Evolutionary conservation across 2,113 vertebrate species (phyloP), one percentile per base, ranked within the genome.

Genomic region (Xiphophorus hellerii): DNA sequence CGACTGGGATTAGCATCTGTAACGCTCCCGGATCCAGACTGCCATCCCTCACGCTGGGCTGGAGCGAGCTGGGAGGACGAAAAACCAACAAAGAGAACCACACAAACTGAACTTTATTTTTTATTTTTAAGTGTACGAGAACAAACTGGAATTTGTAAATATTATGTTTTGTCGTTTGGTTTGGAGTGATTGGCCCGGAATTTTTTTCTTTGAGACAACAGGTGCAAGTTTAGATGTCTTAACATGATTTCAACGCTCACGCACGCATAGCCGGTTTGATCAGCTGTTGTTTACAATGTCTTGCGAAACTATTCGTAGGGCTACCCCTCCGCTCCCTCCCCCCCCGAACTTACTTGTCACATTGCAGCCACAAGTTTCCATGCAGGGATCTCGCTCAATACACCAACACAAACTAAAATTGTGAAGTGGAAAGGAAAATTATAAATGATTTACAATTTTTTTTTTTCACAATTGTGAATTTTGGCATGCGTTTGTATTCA

Each of bases 121-220:
- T 48, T 31, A 51, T 69, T 54, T 42, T 94, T 92, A 88, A 90
- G 83, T 93, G 90, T 94, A 92, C 86, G 87, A 93, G 84, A 91
- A 91, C 85, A 92, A 92, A 88, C 81, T 91, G 90, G 81, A 93
- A 93, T 95, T 94, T 95, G 94, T 95, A 95, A 95, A 95, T 95
- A 95, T 94, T 94, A 86, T 92, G 92, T 94, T 93, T 37, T 87
- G 88, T 95, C 35, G 93, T 94, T 94, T 93, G 92, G 92, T 93
- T 58, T 94, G 85, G 90, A 93, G 79, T 92, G 93, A 93, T 87
- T 90, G 88, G 88, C 87, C 87, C 82, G 74, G 83, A 90, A 85
- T 74, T 37, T 35, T 90, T 93, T 92, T 83, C 84, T 92, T 93
- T 94, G 87, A 93, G 90, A 94, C 92, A 93, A 82, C 93, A 94